Base-by-base conservation (phyloP, 64 coral and sea anemone species). In the Stichodactyla helianthus region DNA sequence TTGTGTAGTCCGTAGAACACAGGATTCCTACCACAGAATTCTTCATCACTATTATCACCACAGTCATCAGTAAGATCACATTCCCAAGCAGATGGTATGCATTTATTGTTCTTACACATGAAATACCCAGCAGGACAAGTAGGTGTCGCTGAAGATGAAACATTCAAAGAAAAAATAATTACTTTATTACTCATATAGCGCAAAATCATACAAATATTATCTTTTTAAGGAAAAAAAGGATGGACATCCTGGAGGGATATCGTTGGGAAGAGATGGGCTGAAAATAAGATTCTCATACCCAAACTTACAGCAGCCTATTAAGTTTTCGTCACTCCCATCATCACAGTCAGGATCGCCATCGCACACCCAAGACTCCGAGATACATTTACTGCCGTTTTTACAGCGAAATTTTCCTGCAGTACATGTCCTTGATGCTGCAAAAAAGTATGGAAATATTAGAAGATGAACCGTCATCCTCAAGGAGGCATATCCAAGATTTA, bases 301-400 rank as follows among this genome's bases (percentile, higher is more conserved):
- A 81, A 81, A 84, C 83, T 84, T 60, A 84, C 83, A 35, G 83
- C 83, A 84, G 27, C 55, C 55, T 25, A 31, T 10, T 11, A 74
- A 27, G 23, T 54, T n/a, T 31, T 84, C 83, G 55, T 84, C 83
- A 23, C 83, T 84, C 61, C 22, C 83, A 51, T 84, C 83, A 26
- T 63, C 83, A 25, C 83, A 84, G 83, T 84, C 83, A 20, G 27
- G 25, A 58, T 84, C 83, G 9, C 54, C 54, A 84, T 84, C 83
- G 23, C 83, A 84, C 23, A 58, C 53, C 22, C 22, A 63, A 13
- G 56, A 57, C 57, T 63, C 10, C 2, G 54, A 35, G 27, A 84
- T 84, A 60, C 83, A 84, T 54, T 57, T 53, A 82, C 10, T 74
- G n/a, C 79, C 51, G 9, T 82, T 82, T 19, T 53, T 11, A 57